Evolutionary conservation across 2,797 vertebrate genomes (phyloP), one percentile per base, ranked within the genome.

Genomic region (Columba guinea): DNA sequence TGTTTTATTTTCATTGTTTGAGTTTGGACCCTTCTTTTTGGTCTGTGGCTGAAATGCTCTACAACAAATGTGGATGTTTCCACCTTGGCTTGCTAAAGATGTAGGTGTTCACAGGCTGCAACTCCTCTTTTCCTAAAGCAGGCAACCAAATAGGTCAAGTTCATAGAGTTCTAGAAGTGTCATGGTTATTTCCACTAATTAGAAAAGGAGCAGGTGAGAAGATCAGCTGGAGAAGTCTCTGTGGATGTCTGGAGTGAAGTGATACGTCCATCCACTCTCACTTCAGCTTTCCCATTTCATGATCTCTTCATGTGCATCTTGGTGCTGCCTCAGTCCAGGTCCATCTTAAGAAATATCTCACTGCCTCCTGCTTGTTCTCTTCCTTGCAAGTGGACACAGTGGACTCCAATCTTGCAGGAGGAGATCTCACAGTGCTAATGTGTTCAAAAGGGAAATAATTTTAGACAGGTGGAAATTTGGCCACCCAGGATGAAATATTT

Each of bases 221-320:
- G n/a, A 63, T 59, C 30, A 63, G 21, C 35, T 87, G 34, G 30
- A 53, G n/a, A 24, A 24, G 9, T 64, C 39, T 82, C 63, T 87
- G 24, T 84, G 75, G 65, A 15, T 80, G 12, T 48, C n/a, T 80
- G 34, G 16, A 52, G 41, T 41, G 74, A 27, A 62, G 34, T n/a
- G 28, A 82, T 44, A 58, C 46, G 32, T 67, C 60, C 37, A 12
- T 77, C 53, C 46, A 18, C 13, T 91, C 58, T 1, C 5, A 64
- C 39, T 83, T 84, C 41, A 88, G 2, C 28, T 53, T 84, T 65
- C 51, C 85, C 27, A 13, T 84, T 78, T 74, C 5, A 4, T 48
- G 23, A 39, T 67, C 26, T 64, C 58, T 51, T 39, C 69, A 48
- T 0, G 0, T 28, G 52, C n/a, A 24, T 23, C 21, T 37, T 0